Evolutionary conservation across 2,113 vertebrate genomes (phyloP).

Genomic region (Octodon degus): DNA sequence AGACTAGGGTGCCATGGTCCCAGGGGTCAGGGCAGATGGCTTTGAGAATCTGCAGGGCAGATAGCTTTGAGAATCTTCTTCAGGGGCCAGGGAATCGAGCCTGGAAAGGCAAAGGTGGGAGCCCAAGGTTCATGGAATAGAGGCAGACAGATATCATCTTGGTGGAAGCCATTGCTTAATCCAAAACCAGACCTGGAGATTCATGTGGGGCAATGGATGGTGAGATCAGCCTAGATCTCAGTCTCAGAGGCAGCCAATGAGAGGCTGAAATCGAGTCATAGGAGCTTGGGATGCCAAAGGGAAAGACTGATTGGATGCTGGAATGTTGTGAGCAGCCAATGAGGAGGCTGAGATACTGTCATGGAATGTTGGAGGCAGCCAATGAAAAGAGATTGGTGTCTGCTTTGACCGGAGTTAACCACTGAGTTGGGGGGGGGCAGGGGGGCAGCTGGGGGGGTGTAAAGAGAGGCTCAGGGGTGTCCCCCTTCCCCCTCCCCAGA

Average conservation of each 20-base stretch:
- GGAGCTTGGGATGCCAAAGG: slow-evolving; percentile 31
- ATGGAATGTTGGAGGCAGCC: slow-evolving; percentile 37
- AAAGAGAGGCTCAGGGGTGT: slow-evolving; percentile 34
- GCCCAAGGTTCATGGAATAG: neutral
- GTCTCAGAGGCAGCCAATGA: slow-evolving; percentile 35
- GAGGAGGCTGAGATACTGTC: slow-evolving; percentile 31
- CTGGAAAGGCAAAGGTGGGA: neutral
- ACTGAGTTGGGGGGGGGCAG: neutral
- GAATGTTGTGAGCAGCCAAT: slow-evolving; percentile 47
- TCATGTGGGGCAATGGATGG: neutral
- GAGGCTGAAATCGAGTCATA: neutral
- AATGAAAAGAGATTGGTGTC: slow-evolving; percentile 39
- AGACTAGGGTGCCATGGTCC: neutral
- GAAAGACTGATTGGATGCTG: slow-evolving; percentile 57
- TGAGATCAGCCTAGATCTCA: slow-evolving; percentile 34
- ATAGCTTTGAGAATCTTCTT: neutral
- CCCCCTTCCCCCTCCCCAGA: slow-evolving; percentile 78
- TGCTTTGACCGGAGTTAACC: slow-evolving; percentile 9
- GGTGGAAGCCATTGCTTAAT: neutral
- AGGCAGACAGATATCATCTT: neutral
- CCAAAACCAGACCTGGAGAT: neutral
- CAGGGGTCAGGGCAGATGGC: neutral
- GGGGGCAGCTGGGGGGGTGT: neutral
- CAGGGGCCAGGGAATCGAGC: neutral
- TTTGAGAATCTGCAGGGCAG: neutral